Base-by-base conservation (phyloP, 2,113 vertebrate genomes). In the Callipepla californica region DNA sequence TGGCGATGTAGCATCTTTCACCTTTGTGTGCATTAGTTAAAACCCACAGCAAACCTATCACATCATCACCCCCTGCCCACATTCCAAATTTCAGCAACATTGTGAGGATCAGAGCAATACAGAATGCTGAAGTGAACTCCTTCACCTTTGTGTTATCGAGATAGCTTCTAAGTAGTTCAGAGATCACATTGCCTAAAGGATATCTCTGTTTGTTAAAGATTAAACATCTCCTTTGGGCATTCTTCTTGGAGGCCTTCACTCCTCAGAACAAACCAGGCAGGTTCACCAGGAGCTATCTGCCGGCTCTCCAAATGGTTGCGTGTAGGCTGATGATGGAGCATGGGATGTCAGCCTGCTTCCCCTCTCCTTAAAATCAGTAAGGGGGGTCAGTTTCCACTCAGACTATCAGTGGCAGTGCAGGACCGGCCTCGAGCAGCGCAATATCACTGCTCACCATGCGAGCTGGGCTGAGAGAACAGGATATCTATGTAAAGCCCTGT, bases 401-500 rank as follows among this genome's bases (percentile, higher is more conserved):
- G 48, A 14, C 8, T 32, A 34, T 45, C 19, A 19, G 59, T 16
- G 32, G 16, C 47, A 44, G 51, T 23, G 32, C 13, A 26, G 45
- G 59, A 23, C n/a, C 18, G 21, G 47, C 59, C 6, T 58, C 10
- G 13, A 53, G 63, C 28, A 58, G 11, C 50, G 20, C 3, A 0
- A 47, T 79, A 48, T 51, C 8, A 36, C 0, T 0, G 10, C n/a
- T 45, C 28, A 5, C 34, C 45, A 10, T 10, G 20, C 14, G n/a
- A 44, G 10, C 32, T 25, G 13, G 47, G 44, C 55, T 4, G 5
- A 48, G 53, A 53, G 50, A 67, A 21, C 2, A 42, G 28, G 47
- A 63, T 30, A 57, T 21, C 50, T 5, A 0, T 4, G 12, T 45
- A 22, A 78, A 11, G 5, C 36, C 6, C 0, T 0, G 21, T 30